These are phyloP conservation scores for Eupithecia tripunctaria DNA, from an alignment of 2,888 invertebrate genomes.

Conservation along the genomic window DNA sequence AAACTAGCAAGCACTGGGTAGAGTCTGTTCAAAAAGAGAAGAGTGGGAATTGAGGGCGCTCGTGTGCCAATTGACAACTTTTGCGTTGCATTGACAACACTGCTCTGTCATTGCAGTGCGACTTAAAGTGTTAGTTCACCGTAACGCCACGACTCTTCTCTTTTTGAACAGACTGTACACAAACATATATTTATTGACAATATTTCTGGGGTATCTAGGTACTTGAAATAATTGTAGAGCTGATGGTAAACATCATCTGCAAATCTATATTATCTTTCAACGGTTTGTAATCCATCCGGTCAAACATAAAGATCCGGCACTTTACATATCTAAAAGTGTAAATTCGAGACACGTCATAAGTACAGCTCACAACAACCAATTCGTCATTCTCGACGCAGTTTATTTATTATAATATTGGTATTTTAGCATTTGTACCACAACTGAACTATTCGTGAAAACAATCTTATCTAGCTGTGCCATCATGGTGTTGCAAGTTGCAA, in stretches of 20 bases:
- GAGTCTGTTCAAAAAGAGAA: too few relatives aligned
- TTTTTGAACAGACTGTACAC: too few relatives aligned
- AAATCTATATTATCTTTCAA: neutral
- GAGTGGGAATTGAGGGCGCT: too few relatives aligned
- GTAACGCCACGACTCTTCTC: too few relatives aligned
- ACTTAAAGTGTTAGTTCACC: too few relatives aligned
- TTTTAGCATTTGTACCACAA: neutral
- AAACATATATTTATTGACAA: too few relatives aligned
- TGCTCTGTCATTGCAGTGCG: too few relatives aligned
- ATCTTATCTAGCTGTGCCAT: neutral
- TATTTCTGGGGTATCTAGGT: too few relatives aligned
- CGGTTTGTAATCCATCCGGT: constrained; percentile 4
- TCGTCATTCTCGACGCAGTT: neutral
- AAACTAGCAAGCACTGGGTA: neutral
- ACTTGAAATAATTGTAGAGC: neutral
- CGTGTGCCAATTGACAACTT: too few relatives aligned
- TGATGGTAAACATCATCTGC: neutral
- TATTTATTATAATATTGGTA: neutral
- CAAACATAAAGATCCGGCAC: neutral
- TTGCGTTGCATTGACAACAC: too few relatives aligned
- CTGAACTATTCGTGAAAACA: neutral
- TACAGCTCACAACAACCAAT: neutral
- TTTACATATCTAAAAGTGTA: neutral
- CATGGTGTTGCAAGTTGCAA: neutral
- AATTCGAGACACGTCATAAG: neutral